A percentile compares a stretch with the other conserved stretches of the same genome.
Evolutionary conservation across 2,797 vertebrate genomes (phyloP).

Genomic region (Sciaenops ocellatus): DNA sequence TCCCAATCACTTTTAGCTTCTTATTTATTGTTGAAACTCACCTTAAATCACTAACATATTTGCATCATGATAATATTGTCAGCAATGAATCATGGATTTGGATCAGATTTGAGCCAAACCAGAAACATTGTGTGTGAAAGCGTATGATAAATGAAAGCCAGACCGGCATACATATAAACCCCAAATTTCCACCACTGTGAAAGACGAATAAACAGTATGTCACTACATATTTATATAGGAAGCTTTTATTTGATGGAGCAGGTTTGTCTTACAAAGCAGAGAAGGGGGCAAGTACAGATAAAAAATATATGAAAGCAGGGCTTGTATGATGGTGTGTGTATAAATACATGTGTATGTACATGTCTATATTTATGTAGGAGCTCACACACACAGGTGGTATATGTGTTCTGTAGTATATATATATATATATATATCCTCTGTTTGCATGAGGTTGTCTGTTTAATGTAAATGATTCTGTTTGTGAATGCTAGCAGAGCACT

Average conservation of each 20-base stretch:
- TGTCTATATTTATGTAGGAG: constrained; percentile 6
- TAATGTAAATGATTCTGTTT: constrained; percentile 34
- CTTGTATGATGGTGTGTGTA: constrained; percentile 2
- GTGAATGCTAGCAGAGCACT: constrained; percentile 7
- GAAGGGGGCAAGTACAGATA: background rate
- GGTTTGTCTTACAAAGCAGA: background rate
- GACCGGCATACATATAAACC: background rate
- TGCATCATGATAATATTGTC: background rate
- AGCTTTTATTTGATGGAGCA: constrained; percentile 5
- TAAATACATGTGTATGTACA: background rate
- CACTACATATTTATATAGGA: background rate
- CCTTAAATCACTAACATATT: background rate
- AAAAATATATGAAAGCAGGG: constrained; percentile 6
- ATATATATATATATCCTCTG: constrained; percentile 10
- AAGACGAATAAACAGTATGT: constrained; percentile 8
- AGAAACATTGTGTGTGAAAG: constrained; percentile 20
- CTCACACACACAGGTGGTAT: background rate
- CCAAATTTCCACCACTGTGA: constrained; percentile 2
- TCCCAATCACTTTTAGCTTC: background rate
- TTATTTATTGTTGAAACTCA: constrained; percentile 14
- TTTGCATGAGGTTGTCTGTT: constrained; percentile 49
- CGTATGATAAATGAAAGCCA: constrained; percentile 24
- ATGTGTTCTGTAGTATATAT: constrained; percentile 31
- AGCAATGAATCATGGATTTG: constrained; percentile 12
- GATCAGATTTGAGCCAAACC: constrained; percentile 23